These are phyloP conservation scores for Balaeniceps rex DNA, from an alignment of 2,113 vertebrate species.

Conservation along the genomic window DNA sequence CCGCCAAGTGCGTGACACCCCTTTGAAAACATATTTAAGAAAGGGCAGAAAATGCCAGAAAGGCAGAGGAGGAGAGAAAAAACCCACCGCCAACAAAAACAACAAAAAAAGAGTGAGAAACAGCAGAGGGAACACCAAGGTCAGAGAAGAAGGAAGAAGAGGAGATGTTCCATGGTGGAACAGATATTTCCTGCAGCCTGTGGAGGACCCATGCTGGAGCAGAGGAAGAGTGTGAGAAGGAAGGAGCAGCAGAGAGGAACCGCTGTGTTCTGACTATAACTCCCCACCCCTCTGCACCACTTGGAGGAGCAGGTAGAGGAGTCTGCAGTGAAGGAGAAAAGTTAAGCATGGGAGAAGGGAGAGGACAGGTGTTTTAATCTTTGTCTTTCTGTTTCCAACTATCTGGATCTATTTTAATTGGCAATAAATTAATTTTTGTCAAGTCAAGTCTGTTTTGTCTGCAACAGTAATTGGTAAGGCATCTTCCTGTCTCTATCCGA, in stretches of 20 bases:
- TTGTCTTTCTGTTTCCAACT: neutral
- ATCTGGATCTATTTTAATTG: neutral
- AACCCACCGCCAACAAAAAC: neutral
- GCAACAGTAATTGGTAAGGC: neutral
- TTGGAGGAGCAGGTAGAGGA: neutral
- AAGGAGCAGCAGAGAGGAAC: neutral
- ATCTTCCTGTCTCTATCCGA: neutral
- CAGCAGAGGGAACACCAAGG: neutral
- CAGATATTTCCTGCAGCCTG: neutral
- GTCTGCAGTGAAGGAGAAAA: neutral
- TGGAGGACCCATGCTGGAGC: neutral
- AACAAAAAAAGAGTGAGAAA: neutral
- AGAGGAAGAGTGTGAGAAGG: neutral
- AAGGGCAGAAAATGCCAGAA: neutral
- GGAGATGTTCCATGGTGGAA: neutral
- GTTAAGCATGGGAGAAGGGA: neutral
- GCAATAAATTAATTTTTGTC: neutral
- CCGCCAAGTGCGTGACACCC: neutral
- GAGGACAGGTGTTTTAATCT: neutral
- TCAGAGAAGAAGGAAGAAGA: neutral
- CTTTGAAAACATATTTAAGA: neutral
- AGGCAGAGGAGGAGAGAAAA: neutral
- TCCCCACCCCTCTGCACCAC: rapidly evolving
- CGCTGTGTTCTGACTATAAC: neutral
- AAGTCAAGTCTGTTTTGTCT: neutral